These are phyloP conservation scores for Polyergus mexicanus DNA, from an alignment of 1,140 invertebrate species.

Conservation along the genomic window DNA sequence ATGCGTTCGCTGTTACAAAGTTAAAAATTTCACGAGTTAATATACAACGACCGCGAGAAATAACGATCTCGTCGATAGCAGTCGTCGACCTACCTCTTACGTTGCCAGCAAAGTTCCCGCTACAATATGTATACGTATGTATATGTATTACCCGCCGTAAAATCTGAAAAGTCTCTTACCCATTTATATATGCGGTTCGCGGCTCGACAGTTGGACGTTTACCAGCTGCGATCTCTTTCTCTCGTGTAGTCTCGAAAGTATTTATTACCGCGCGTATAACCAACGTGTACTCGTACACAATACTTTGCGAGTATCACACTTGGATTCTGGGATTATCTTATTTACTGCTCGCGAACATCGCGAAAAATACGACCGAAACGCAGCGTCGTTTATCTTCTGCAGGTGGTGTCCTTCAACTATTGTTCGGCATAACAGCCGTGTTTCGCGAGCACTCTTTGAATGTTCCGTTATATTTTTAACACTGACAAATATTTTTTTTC, in stretches of 20 bases:
- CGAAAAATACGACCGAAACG: conserved; percentile 34
- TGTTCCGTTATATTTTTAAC: conserved; percentile 11
- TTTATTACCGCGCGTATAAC: conserved; percentile 64
- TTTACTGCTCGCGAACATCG: conserved; percentile 43
- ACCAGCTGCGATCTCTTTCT: conserved; percentile 59
- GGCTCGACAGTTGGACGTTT: conserved; percentile 42
- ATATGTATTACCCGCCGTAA: conserved; percentile 46
- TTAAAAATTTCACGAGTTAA: conserved; percentile 38
- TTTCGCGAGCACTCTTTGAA: background rate
- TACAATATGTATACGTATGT: conserved; percentile 15
- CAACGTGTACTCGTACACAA: conserved; percentile 36
- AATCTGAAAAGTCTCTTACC: conserved; percentile 68
- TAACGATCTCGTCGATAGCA: conserved; percentile 50
- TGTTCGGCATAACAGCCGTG: background rate
- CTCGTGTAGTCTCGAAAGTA: conserved; percentile 55
- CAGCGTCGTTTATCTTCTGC: background rate
- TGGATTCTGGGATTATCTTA: conserved; percentile 33
- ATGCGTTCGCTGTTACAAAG: background rate
- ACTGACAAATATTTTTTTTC: background rate
- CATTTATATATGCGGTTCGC: conserved; percentile 22
- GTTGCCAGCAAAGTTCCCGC: conserved; percentile 53
- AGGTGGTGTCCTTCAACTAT: background rate
- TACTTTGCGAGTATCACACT: conserved; percentile 53
- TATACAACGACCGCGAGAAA: conserved; percentile 10
- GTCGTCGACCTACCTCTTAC: conserved; percentile 12